phyloP scores from a whole-genome alignment of 1,140 invertebrate genomes.

The Nasonia vitripennis region DNA sequence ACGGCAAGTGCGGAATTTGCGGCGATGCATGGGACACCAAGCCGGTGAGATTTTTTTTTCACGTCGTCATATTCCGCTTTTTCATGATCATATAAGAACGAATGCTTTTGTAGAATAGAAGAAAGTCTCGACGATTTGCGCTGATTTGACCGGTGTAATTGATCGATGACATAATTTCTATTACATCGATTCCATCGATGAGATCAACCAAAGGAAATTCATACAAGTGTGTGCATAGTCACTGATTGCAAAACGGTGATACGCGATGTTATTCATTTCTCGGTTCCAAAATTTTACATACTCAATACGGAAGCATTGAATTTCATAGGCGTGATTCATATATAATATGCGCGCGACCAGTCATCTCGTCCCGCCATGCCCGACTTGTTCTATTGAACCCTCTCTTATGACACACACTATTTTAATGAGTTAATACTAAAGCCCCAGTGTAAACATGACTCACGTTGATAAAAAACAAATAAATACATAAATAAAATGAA shows the following conservation, averaged over 20 bases:
- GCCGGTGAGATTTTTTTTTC: slow-evolving; percentile 62
- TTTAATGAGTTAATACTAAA: too few relatives aligned
- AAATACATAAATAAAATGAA: not conserved
- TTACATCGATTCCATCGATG: not conserved
- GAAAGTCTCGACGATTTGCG: not conserved
- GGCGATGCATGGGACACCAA: slow-evolving; percentile 87
- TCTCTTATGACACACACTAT: too few relatives aligned
- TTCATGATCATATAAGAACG: too few relatives aligned
- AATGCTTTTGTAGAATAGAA: not conserved
- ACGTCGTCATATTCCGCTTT: too few relatives aligned
- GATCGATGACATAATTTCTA: not conserved
- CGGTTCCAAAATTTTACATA: too few relatives aligned
- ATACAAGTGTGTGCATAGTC: too few relatives aligned
- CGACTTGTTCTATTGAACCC: not conserved
- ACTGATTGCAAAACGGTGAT: too few relatives aligned
- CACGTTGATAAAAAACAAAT: not conserved
- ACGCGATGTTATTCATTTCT: too few relatives aligned
- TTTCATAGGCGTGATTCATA: not conserved
- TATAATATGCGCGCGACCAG: not conserved
- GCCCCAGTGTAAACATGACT: too few relatives aligned
- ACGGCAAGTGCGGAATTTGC: slow-evolving; percentile 91
- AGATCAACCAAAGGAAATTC: not conserved
- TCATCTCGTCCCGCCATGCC: not conserved
- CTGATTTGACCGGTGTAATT: not conserved
- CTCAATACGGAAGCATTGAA: too few relatives aligned